Evolutionary conservation across 1,140 invertebrate genomes (phyloP).

Genomic region (Drosophila persimilis): DNA sequence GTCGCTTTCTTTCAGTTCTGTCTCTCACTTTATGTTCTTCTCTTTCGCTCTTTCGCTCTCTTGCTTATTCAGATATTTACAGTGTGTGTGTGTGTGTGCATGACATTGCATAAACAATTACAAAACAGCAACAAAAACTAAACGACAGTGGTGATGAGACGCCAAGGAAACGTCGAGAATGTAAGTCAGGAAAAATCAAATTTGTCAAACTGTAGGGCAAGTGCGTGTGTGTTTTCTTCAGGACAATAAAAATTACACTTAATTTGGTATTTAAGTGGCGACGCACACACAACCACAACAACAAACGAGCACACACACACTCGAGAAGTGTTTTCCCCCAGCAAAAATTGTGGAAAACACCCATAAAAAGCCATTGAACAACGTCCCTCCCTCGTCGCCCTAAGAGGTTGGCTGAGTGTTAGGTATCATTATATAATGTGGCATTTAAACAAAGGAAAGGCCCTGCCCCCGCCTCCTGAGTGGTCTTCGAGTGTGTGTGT

Average conservation of each 20-base stretch:
- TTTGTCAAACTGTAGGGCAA: slow-evolving; percentile 59
- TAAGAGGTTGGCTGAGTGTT: slow-evolving; percentile 38
- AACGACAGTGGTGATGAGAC: slow-evolving; percentile 42
- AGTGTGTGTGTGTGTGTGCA: slow-evolving; percentile 8
- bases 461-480: too few species aligned
- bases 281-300: slow-evolving; percentile 32
- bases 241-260: slow-evolving; percentile 81
- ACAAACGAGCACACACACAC: slow-evolving; percentile 1
- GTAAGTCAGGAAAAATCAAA: slow-evolving; percentile 70
- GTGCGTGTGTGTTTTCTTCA: slow-evolving; percentile 44
- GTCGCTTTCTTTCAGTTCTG: neutral
- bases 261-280: slow-evolving; percentile 79
- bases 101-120: slow-evolving; percentile 63
- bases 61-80: too few species aligned
- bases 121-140: slow-evolving; percentile 45
- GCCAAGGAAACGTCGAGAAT: slow-evolving; percentile 9
- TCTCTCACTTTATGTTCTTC: neutral
- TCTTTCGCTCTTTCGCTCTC: too few species aligned
- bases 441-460: slow-evolving; percentile 64
- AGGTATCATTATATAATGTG: slow-evolving; percentile 75
- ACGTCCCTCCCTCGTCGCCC: neutral
- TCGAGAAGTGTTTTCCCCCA: slow-evolving; percentile 36
- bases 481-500: slow-evolving; percentile 25
- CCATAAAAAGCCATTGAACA: slow-evolving; percentile 56
- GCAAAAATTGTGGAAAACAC: slow-evolving; percentile 12